Base-by-base conservation (phyloP, 2,113 vertebrate species). In the Danionella cerebrum region DNA sequence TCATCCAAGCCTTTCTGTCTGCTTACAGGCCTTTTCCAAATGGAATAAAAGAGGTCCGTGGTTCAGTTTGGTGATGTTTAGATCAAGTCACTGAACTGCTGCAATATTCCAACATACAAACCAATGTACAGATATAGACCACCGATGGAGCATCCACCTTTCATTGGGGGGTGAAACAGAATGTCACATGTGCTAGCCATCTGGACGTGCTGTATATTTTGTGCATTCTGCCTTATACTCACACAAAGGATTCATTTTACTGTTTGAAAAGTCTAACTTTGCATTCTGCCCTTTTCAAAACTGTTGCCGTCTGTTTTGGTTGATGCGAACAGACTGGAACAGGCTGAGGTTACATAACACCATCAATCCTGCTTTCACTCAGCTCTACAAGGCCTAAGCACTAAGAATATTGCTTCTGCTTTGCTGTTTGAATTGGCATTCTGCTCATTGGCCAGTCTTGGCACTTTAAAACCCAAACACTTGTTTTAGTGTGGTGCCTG, bases 121-220 rank as follows among this genome's bases (percentile, higher is more conserved):
- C n/a, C n/a, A n/a, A n/a, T n/a, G n/a, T n/a, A 77, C 64, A 75
- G 77, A 77, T 78, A 76, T 77, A 84, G 81, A 79, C 76, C 65
- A 69, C 36, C 59, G 73, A 55, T 48, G 68, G 68, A 75, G 78
- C 84, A n/a, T n/a, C 85, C 84, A 82, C 81, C 79, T 84, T 84
- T 83, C 82, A 51, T 13, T 16, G 14, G 14, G 16, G 52, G 78
- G 71, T 76, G 71, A 77, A 82, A 77, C 79, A 78, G 81, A 82
- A 83, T 79, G 78, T 65, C 81, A 80, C 84, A 87, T 84, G 77
- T 84, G 82, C 78, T 69, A 76, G 76, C 82, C 80, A 85, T 85
- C 81, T 84, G 84, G 83, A 82, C 78, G 78, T 78, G 70, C 75
- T 48, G 39, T 65, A 69, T 69, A 78, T 65, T 74, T 65, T 24